Percentiles rank a stretch among this genome's conserved stretches.
phyloP scores from a whole-genome alignment of 2,888 invertebrate genomes.

The Falcaria lacertinaria region DNA sequence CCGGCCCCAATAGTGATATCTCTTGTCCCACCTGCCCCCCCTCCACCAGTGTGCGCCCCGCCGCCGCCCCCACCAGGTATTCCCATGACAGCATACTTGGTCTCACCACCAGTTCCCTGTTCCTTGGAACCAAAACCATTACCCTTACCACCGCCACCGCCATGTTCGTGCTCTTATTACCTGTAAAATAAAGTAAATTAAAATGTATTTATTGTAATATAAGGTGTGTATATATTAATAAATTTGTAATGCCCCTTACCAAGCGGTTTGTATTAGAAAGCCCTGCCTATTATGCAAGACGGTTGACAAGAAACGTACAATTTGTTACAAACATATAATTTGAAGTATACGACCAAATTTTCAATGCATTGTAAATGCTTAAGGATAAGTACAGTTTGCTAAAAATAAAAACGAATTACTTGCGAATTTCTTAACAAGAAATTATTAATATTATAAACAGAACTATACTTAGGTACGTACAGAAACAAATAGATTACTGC shows the following conservation, averaged over 20 bases:
- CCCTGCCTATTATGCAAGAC: constrained; percentile 8
- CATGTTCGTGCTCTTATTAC: constrained; percentile 27
- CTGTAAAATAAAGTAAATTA: constrained; percentile 12
- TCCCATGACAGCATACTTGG: constrained; percentile 63
- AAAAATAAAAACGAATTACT: not conserved
- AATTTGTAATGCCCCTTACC: constrained; percentile 5
- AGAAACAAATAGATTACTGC: too few species aligned
- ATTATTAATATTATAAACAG: too few species aligned
- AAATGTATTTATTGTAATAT: constrained; percentile 24
- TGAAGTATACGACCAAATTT: constrained; percentile 26
- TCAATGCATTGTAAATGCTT: constrained; percentile 22
- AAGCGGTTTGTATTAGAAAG: constrained; percentile 3
- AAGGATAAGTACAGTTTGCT: constrained; percentile 13
- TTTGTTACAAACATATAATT: constrained; percentile 22
- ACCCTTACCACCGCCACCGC: constrained; percentile 15
- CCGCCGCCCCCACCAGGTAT: constrained; percentile 41
- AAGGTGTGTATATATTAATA: constrained; percentile 10
- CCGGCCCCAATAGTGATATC: constrained; percentile 46
- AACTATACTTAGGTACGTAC: too few species aligned
- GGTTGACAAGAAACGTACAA: constrained; percentile 10
- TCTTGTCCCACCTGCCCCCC: constrained; percentile 41
- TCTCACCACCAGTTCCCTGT: constrained; percentile 57
- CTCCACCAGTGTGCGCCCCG: constrained; percentile 19
- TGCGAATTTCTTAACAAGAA: too few species aligned
- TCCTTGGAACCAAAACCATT: constrained; percentile 60